A percentile compares a stretch with the other conserved stretches of the same genome.
Conservation (phyloP, 1,140 invertebrate species). For the Proctacanthus coquilletti region DNA sequence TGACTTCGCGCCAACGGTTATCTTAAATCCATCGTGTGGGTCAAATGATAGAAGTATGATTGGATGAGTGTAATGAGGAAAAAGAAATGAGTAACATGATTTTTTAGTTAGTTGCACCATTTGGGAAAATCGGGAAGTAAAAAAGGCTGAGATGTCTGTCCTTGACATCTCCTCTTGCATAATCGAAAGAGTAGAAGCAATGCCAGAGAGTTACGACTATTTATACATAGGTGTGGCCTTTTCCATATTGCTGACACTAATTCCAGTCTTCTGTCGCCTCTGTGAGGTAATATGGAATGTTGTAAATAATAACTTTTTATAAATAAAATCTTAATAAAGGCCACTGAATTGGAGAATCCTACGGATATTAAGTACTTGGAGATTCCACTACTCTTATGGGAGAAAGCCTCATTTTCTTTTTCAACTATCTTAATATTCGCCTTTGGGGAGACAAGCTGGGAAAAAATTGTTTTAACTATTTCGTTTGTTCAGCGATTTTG, state of each 20-base stretch:
- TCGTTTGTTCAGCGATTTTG: constrained; percentile 40
- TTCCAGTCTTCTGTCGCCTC: constrained; percentile 39
- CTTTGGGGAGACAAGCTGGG: constrained; percentile 24
- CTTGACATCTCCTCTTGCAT: constrained; percentile 89
- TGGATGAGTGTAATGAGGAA: background rate
- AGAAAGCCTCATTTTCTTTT: constrained; percentile 28
- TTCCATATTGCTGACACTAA: constrained; percentile 36
- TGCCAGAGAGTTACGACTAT: constrained; percentile 68
- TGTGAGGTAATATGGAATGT: constrained; percentile 26
- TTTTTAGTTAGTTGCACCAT: constrained; percentile 78
- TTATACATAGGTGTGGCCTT: constrained; percentile 53
- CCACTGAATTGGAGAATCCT: constrained; percentile 19
- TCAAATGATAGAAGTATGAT: constrained; percentile 54
- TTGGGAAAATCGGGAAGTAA: constrained; percentile 76
- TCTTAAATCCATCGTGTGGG: constrained; percentile 50
- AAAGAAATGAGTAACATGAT: background rate
- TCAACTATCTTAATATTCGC: constrained; percentile 20
- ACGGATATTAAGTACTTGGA: constrained; percentile 26
- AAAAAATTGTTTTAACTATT: constrained; percentile 22
- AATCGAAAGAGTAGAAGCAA: constrained; percentile 72
- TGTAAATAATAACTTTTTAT: background rate
- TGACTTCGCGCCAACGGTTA: constrained; percentile 53
- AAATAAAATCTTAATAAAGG: constrained; percentile 14
- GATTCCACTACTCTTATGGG: constrained; percentile 28
- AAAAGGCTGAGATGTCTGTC: constrained; percentile 84